Evolutionary conservation across 1,140 invertebrate species (phyloP).

Genomic region (Bombus difficillimus): DNA sequence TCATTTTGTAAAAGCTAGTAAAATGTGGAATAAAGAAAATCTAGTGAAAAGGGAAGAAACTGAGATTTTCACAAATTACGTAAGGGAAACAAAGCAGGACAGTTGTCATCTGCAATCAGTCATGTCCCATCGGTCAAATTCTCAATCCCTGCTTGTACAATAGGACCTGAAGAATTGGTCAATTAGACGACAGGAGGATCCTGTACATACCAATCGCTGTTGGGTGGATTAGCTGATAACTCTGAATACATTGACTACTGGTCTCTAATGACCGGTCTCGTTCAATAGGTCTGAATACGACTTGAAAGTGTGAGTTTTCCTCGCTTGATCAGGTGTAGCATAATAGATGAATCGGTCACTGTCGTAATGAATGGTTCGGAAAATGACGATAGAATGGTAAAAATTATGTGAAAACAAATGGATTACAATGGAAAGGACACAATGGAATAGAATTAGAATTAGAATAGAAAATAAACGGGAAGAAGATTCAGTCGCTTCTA

Average conservation of each 20-base stretch:
- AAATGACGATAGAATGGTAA: neutral
- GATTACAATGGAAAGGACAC: too few relatives aligned
- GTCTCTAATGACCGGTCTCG: constrained; percentile 31
- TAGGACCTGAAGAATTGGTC: constrained; percentile 25
- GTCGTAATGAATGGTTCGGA: neutral
- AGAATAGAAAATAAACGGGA: too few relatives aligned
- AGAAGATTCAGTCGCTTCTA: too few relatives aligned
- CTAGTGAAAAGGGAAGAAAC: neutral
- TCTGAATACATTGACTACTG: constrained; percentile 38
- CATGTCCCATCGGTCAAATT: constrained; percentile 11
- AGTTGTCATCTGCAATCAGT: neutral
- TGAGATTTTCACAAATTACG: neutral
- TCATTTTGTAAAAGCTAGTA: too few relatives aligned
- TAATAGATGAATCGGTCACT: neutral
- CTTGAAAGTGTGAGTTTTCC: constrained; percentile 10
- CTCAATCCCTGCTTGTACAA: constrained; percentile 20
- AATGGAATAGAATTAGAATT: too few relatives aligned
- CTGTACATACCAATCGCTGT: constrained; percentile 38
- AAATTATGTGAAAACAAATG: too few relatives aligned
- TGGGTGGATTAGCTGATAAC: constrained; percentile 26
- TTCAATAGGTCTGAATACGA: constrained; percentile 8
- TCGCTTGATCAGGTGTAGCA: neutral
- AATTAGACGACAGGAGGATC: constrained; percentile 35
- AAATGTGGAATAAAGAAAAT: neutral
- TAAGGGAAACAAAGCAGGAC: neutral